Conservation (phyloP, 2,797 vertebrate species). For the Sarcoramphus papa region DNA sequence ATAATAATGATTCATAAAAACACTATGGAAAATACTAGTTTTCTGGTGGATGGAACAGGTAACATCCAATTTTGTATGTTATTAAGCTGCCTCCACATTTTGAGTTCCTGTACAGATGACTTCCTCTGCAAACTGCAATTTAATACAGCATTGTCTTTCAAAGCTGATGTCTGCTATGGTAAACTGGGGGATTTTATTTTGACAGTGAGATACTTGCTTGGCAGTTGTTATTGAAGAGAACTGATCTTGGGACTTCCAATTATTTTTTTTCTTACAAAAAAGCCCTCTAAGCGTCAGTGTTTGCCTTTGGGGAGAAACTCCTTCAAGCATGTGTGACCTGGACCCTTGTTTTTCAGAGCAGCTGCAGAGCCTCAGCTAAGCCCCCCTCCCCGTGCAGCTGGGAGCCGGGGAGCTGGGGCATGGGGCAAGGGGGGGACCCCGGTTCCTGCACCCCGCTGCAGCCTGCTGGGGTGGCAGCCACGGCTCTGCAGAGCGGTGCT, state of each 20-base stretch:
- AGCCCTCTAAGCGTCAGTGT: neutral
- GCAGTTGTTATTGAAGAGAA: neutral
- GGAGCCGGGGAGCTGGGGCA: neutral
- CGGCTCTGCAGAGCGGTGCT: neutral
- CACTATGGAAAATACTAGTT: neutral
- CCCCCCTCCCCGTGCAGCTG: neutral
- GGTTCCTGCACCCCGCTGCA: neutral
- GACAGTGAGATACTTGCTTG: neutral
- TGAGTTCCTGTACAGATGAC: neutral
- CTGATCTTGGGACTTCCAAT: neutral
- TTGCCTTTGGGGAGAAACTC: neutral
- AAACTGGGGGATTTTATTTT: neutral
- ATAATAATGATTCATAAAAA: neutral
- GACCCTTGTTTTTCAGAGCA: neutral
- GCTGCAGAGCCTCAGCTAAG: neutral
- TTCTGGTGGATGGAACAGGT: slow-evolving; percentile 6
- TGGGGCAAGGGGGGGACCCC: neutral
- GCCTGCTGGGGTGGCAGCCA: neutral
- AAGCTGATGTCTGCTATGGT: neutral
- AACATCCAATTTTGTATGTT: neutral
- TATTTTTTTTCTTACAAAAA: neutral
- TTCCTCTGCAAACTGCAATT: neutral
- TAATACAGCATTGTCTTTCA: neutral
- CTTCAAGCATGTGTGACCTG: neutral
- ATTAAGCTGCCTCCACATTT: neutral